These are phyloP conservation scores for Phaethornis superciliosus DNA, from an alignment of 2,113 vertebrate genomes.

Conservation along the genomic window DNA sequence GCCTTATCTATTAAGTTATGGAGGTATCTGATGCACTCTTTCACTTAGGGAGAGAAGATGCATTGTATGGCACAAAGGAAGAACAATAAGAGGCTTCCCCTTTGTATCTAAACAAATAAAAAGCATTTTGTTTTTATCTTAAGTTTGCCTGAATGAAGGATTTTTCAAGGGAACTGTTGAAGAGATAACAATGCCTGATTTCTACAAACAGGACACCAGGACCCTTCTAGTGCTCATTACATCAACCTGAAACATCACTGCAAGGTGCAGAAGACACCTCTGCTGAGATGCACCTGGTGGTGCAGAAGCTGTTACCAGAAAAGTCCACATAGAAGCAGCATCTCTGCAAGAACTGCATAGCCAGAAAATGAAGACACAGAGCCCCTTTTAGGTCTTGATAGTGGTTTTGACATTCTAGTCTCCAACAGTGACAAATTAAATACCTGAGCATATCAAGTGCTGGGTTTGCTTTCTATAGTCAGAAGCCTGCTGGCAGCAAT, in stretches of 20 bases:
- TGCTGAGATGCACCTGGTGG: background rate
- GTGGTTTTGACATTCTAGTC: background rate
- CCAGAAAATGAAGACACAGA: background rate
- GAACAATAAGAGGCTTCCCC: background rate
- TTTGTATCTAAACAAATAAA: background rate
- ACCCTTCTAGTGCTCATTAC: accelerated
- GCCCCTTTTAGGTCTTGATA: background rate
- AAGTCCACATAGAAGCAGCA: background rate
- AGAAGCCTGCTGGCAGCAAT: background rate
- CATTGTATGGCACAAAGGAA: background rate
- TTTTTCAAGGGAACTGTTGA: background rate
- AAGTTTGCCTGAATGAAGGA: background rate
- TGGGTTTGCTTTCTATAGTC: background rate
- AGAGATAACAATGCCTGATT: background rate
- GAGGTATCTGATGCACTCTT: background rate
- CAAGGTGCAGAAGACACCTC: background rate
- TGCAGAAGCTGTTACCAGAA: background rate
- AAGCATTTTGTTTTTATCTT: background rate
- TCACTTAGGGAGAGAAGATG: background rate
- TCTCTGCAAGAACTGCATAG: background rate
- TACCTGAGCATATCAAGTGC: accelerated
- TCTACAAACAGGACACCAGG: background rate
- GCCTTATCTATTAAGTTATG: background rate
- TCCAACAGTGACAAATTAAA: background rate
- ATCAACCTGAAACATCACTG: background rate